A percentile compares a stretch with the other conserved stretches of the same genome.
Conservation (phyloP, 2,888 invertebrate species). For the Dendrolimus pini region DNA sequence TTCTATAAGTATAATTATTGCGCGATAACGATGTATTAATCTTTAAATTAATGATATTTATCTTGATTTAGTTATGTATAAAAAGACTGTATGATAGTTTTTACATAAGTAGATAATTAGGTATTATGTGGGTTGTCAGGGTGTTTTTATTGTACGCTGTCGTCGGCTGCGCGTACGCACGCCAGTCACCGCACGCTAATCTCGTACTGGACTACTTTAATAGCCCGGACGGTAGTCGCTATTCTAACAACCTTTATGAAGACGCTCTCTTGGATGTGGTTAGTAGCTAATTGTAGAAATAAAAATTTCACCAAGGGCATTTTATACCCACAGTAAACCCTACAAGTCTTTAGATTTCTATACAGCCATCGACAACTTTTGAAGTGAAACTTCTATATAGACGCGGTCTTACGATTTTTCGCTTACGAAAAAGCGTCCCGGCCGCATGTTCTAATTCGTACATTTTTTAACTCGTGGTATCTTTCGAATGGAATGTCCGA, state of each 20-base stretch:
- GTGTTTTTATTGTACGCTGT: slow-evolving; percentile 14
- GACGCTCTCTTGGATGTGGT: slow-evolving; percentile 40
- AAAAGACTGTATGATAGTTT: slow-evolving; percentile 7
- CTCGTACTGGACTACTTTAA: slow-evolving; percentile 20
- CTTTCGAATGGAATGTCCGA: too few species aligned
- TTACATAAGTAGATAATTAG: background rate
- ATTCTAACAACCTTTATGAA: slow-evolving; percentile 31
- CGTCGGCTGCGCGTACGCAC: slow-evolving; percentile 10
- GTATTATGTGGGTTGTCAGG: slow-evolving; percentile 14
- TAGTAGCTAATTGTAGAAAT: slow-evolving; percentile 9
- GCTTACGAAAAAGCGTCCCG: too few species aligned
- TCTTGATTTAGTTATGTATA: slow-evolving; percentile 1
- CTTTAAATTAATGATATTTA: slow-evolving; percentile 6
- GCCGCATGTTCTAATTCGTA: too few species aligned
- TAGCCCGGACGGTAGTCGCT: slow-evolving; percentile 17
- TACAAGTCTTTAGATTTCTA: too few species aligned
- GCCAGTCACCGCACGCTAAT: slow-evolving; percentile 28
- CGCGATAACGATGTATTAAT: background rate
- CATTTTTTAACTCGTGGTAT: too few species aligned
- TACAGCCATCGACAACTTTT: too few species aligned
- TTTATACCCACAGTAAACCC: too few species aligned
- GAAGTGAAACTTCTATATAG: too few species aligned
- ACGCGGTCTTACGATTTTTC: too few species aligned
- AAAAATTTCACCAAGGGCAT: too few species aligned
- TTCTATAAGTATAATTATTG: background rate